phyloP scores from a whole-genome alignment of 2,888 invertebrate species.

The Monoplex corrugatus region DNA sequence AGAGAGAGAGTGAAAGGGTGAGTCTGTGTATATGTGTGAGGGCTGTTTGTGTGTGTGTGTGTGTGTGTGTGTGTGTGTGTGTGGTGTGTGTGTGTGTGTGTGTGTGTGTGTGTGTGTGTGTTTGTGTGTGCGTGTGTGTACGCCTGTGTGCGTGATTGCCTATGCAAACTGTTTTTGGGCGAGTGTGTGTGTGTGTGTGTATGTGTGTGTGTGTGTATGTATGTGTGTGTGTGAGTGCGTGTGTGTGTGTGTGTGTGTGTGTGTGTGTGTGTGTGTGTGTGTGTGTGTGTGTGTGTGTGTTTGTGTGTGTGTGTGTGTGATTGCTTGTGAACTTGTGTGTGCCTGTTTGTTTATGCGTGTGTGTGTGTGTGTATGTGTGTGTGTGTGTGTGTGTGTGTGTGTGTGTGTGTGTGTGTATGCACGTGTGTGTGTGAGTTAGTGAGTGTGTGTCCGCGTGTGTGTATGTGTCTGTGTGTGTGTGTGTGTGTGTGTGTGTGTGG shows the following conservation, averaged over 20 bases:
- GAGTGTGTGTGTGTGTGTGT: background rate
- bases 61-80: background rate
- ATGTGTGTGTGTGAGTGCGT: background rate
- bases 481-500: background rate
- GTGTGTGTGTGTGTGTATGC: slow-evolving; percentile 1
- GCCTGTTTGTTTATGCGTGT: background rate
- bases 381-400: slow-evolving; percentile 7
- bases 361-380: background rate
- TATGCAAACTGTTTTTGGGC: background rate
- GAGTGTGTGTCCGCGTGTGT: too few species aligned
- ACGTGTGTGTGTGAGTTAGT: too few species aligned
- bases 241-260: slow-evolving; percentile 1
- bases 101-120: background rate
- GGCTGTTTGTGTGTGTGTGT: background rate
- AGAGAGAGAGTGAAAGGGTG: background rate
- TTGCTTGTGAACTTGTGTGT: background rate
- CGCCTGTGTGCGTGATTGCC: background rate
- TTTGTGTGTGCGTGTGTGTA: background rate
- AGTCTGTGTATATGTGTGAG: background rate
- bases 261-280: background rate
- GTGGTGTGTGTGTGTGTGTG: background rate
- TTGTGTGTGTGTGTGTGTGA: background rate
- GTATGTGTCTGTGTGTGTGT: background rate
- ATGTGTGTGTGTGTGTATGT: background rate
- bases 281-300: background rate